These are phyloP conservation scores for Clarias batrachus DNA, from an alignment of 2,113 vertebrate genomes.

Conservation along the genomic window DNA sequence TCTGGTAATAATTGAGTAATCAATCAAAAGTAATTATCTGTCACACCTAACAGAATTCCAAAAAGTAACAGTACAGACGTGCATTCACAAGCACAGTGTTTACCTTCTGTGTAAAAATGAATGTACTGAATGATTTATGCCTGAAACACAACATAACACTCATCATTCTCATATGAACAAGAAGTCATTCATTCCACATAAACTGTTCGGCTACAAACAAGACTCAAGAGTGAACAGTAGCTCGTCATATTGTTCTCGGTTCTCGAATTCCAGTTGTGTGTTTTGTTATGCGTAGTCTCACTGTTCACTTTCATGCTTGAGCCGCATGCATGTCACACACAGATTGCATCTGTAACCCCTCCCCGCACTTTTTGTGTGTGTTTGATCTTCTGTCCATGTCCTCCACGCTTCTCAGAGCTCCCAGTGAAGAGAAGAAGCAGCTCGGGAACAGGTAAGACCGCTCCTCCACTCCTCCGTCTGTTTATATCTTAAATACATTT, in stretches of 20 bases:
- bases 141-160: neutral
- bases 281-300: constrained; percentile 23
- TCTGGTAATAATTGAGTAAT: too few relatives aligned
- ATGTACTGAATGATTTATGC: neutral
- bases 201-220: neutral
- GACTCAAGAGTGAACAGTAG: neutral
- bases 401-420: constrained; percentile 63
- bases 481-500: neutral
- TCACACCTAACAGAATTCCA: too few relatives aligned
- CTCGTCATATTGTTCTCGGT: neutral
- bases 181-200: neutral
- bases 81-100: neutral
- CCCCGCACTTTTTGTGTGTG: constrained; percentile 14
- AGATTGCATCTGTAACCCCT: constrained; percentile 3
- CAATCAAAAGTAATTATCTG: too few relatives aligned
- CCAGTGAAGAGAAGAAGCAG: constrained; percentile 69
- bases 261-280: neutral
- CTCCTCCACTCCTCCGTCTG: neutral
- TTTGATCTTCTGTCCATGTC: constrained; percentile 51
- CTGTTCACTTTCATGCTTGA: constrained; percentile 22
- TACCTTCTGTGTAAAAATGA: too few relatives aligned
- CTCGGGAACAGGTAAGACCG: constrained; percentile 67
- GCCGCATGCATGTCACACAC: constrained; percentile 36
- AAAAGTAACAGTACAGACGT: neutral
- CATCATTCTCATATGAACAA: neutral